Conservation (phyloP, 1,140 invertebrate genomes). For the Micrasema minimum region DNA sequence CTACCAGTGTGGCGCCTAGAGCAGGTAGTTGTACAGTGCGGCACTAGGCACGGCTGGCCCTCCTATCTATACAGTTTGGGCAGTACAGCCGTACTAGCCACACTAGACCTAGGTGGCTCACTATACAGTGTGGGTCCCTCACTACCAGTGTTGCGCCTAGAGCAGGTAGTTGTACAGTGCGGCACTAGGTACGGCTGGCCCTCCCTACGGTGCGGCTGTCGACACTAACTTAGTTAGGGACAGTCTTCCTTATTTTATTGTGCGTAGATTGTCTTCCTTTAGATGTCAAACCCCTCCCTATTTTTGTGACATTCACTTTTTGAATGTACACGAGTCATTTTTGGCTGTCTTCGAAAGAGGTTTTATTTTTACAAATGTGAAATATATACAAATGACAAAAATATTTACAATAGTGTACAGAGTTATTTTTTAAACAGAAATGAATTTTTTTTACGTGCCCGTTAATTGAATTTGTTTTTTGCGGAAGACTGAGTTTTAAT, state of each 20-base stretch:
- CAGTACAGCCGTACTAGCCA: no score
- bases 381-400: conserved; percentile 43
- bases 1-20: no score
- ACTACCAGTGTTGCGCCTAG: no score
- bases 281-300: conserved; percentile 30
- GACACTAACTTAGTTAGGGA: background rate
- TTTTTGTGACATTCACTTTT: conserved; percentile 32
- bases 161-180: no score
- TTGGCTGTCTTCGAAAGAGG: conserved; percentile 31
- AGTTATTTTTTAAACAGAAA: conserved; percentile 34
- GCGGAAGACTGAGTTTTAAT: no score
- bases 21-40: no score
- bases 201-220: conserved; percentile 1
- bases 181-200: no score
- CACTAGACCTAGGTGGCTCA: conserved; percentile 18
- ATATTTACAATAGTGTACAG: conserved; percentile 43
- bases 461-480: conserved; percentile 11
- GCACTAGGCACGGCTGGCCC: no score
- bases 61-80: no score
- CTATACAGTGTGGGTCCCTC: conserved; percentile 10
- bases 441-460: conserved; percentile 7
- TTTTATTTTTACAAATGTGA: conserved; percentile 45
- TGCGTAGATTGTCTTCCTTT: conserved; percentile 43
- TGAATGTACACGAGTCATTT: conserved; percentile 19
- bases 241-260: conserved; percentile 30